Base-by-base conservation (phyloP, 2,113 vertebrate genomes). In the Irena cyanogastra region DNA sequence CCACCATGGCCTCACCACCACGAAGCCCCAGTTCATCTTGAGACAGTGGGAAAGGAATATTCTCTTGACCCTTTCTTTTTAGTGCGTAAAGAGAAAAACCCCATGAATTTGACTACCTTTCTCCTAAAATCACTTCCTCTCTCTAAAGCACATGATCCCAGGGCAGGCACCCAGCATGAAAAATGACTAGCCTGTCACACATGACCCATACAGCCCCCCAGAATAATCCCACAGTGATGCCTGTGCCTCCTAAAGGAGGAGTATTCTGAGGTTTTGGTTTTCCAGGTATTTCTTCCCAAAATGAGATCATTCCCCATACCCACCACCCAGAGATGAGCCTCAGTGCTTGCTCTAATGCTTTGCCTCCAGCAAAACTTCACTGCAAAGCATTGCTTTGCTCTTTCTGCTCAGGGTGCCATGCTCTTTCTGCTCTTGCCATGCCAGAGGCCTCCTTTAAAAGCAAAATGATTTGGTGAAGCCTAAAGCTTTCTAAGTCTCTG, bases 41-140 rank as follows among this genome's bases (percentile, higher is more conserved):
- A 95, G 91, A 68, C 31, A 65, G 71, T 65, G 83, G 86, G 83
- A 74, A 94, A 79, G 83, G 83, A 95, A 89, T 79, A 78, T 64
- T 91, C 66, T 66, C 59, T 65, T 49, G 83, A 74, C 31, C 16
- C 45, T 96, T 96, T n/a, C 45, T 94, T 75, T 97, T 95, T 80
- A 78, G 27, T 66, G 74, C 75, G 89, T 77, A 84, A 86, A 61
- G 56, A 76, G 20, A 87, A 68, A 64, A 80, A 6, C 6, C 10
- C 3, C 35, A 54, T 8, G 9, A 18, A 33, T 75, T 56, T 52
- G 54, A 65, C 71, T 91, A 45, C 21, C 35, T 84, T 94, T 74
- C 33, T 82, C 41, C 54, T 27, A 68, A 60, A 60, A 77, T 80
- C 30, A 26, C 23, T 41, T 93, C n/a, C 39, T 41, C 23, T 76